These are phyloP conservation scores for Tigriopus californicus DNA, from an alignment of 2,888 invertebrate genomes.

Conservation along the genomic window DNA sequence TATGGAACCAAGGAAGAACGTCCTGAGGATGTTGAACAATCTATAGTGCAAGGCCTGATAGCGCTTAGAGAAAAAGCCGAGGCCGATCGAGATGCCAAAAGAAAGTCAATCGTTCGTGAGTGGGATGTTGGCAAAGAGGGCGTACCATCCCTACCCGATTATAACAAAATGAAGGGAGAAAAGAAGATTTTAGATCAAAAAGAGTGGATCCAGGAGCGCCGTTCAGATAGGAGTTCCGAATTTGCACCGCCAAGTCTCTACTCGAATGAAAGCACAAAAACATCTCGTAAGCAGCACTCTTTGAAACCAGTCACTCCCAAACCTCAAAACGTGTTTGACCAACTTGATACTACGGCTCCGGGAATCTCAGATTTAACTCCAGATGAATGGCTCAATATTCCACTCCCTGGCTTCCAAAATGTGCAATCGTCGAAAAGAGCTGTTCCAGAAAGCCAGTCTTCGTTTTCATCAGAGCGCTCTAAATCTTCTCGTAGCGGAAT, in stretches of 20 bases:
- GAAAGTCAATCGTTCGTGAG: constrained; percentile 1
- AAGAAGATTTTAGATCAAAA: constrained; percentile 7
- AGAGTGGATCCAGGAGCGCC: constrained; percentile 21
- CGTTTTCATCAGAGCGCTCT: too few species aligned
- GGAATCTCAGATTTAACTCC: too few species aligned
- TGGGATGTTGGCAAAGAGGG: constrained; percentile 14
- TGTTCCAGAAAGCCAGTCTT: too few species aligned
- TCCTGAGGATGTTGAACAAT: not conserved
- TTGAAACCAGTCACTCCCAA: not conserved
- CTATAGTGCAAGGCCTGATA: not conserved
- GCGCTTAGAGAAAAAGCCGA: not conserved
- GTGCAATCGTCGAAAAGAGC: too few species aligned
- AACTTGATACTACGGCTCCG: too few species aligned
- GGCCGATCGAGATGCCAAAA: not conserved
- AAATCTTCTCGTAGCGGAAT: too few species aligned
- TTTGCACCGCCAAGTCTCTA: constrained; percentile 47
- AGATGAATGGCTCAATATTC: too few species aligned
- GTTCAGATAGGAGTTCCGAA: constrained; percentile 47
- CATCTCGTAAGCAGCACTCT: too few species aligned
- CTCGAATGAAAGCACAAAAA: not conserved
- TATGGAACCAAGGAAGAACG: not conserved
- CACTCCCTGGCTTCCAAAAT: too few species aligned
- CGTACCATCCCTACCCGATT: not conserved
- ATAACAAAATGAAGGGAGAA: not conserved
- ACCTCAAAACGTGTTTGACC: not conserved